Evolutionary conservation across 1,140 invertebrate species (phyloP).

Genomic region (Thrips palmi): DNA sequence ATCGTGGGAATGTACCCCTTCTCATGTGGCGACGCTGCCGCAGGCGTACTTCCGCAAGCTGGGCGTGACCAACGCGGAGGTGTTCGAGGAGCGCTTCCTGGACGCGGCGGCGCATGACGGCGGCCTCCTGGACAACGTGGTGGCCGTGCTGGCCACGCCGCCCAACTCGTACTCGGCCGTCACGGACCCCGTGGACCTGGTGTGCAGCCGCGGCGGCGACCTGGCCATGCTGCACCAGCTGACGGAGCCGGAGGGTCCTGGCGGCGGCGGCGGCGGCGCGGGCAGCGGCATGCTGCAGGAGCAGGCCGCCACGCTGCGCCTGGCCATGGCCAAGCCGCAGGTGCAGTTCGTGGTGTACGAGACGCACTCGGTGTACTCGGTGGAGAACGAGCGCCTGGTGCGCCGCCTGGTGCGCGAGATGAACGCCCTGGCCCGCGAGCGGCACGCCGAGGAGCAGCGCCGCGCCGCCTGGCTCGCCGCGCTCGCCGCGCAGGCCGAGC

Average conservation of each 20-base stretch:
- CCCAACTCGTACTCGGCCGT: slow-evolving; percentile 57
- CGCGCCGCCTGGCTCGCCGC: too few species aligned
- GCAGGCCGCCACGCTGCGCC: slow-evolving; percentile 40
- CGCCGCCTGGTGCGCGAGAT: slow-evolving; percentile 34
- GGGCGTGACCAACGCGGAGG: slow-evolving; percentile 26
- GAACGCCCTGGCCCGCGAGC: slow-evolving; percentile 36
- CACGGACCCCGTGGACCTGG: slow-evolving; percentile 19
- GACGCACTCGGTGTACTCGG: slow-evolving; percentile 43
- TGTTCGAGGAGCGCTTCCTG: slow-evolving; percentile 39
- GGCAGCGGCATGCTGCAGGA: slow-evolving; percentile 31
- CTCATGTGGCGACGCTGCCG: too few species aligned
- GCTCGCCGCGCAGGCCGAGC: slow-evolving; percentile 5
- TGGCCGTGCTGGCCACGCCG: slow-evolving; percentile 50
- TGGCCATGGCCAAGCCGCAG: slow-evolving; percentile 46
- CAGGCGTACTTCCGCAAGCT: slow-evolving; percentile 4
- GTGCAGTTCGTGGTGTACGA: slow-evolving; percentile 50
- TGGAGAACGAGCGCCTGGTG: slow-evolving; percentile 44
- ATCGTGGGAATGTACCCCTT: too few species aligned
- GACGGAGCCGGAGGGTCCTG: slow-evolving; percentile 33
- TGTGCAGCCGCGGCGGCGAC: slow-evolving; percentile 42
- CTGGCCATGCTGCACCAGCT: slow-evolving; percentile 43
- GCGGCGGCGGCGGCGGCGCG: slow-evolving; percentile 32
- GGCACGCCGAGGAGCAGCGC: slow-evolving; percentile 31
- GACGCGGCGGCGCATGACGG: slow-evolving; percentile 31
- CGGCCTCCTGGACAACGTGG: slow-evolving; percentile 38